These are phyloP conservation scores for Phrynosoma platyrhinos DNA, from an alignment of 2,113 vertebrate species.

Conservation along the genomic window DNA sequence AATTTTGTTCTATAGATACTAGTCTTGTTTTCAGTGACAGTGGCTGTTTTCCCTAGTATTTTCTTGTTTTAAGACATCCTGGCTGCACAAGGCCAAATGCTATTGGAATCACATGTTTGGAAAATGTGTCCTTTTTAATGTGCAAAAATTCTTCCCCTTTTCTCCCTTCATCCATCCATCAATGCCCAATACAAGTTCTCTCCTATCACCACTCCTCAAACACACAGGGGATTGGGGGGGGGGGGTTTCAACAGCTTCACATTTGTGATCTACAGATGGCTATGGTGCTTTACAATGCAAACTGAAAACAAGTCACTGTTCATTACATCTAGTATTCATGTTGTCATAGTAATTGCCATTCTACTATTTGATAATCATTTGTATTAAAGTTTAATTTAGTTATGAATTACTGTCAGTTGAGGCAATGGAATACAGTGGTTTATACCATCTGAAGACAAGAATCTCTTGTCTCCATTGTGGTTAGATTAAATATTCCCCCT, in stretches of 20 bases:
- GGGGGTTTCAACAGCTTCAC: neutral
- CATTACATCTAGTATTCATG: neutral
- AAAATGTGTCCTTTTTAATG: neutral
- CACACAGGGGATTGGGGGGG: neutral
- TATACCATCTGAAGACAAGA: neutral
- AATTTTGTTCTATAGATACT: neutral
- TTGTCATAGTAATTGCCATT: neutral
- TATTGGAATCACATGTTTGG: slow-evolving; percentile 17
- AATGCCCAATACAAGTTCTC: neutral
- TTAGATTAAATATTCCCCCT: neutral
- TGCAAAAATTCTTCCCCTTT: neutral
- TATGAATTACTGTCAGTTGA: neutral
- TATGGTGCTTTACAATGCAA: neutral
- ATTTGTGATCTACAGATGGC: neutral
- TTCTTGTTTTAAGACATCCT: neutral
- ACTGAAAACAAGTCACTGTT: neutral
- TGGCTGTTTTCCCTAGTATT: slow-evolving; percentile 10
- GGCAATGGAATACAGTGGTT: neutral
- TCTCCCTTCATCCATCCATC: neutral
- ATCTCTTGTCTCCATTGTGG: neutral
- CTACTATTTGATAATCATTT: neutral
- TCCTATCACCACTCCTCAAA: slow-evolving; percentile 19
- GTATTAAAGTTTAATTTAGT: neutral
- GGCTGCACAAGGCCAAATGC: slow-evolving; percentile 10
- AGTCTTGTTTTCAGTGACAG: neutral